Evolutionary conservation across 2,888 invertebrate species (phyloP).

Genomic region (Agrochola macilenta): DNA sequence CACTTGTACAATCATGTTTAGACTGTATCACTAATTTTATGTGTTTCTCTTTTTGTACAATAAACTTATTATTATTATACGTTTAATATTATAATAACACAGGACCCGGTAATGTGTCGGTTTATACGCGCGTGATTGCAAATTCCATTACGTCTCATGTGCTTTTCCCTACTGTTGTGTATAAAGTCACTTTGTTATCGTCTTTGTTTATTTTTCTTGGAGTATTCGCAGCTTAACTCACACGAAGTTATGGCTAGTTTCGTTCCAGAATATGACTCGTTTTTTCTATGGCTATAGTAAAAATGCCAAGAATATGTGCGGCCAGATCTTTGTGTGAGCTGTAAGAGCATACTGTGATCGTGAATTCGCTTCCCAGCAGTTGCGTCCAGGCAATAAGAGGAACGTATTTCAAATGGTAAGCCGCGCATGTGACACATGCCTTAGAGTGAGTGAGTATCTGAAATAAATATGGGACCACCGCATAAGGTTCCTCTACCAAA

Average conservation of each 20-base stretch:
- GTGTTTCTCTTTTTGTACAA: too few species aligned
- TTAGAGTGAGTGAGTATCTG: not conserved
- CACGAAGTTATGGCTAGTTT: too few species aligned
- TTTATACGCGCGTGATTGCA: conserved; percentile 62
- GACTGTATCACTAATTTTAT: too few species aligned
- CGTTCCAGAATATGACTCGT: not conserved
- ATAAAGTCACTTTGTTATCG: conserved; percentile 23
- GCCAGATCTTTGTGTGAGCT: not conserved
- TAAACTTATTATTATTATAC: too few species aligned
- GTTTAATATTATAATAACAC: conserved; percentile 40
- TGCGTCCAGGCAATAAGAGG: not conserved
- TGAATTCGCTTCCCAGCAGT: not conserved
- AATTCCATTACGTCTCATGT: conserved; percentile 62
- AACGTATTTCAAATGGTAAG: not conserved
- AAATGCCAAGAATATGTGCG: not conserved
- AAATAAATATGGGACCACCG: not conserved
- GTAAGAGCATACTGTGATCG: not conserved
- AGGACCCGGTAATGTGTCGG: conserved; percentile 44
- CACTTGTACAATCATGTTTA: too few species aligned
- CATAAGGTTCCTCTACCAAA: too few species aligned
- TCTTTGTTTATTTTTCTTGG: not conserved
- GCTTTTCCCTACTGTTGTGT: conserved; percentile 10
- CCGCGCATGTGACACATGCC: not conserved
- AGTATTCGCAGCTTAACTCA: too few species aligned
- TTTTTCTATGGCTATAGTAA: not conserved